Percentiles rank a stretch among this genome's conserved stretches.
phyloP scores from a whole-genome alignment of 2,888 invertebrate species.

The Cantharis rustica region DNA sequence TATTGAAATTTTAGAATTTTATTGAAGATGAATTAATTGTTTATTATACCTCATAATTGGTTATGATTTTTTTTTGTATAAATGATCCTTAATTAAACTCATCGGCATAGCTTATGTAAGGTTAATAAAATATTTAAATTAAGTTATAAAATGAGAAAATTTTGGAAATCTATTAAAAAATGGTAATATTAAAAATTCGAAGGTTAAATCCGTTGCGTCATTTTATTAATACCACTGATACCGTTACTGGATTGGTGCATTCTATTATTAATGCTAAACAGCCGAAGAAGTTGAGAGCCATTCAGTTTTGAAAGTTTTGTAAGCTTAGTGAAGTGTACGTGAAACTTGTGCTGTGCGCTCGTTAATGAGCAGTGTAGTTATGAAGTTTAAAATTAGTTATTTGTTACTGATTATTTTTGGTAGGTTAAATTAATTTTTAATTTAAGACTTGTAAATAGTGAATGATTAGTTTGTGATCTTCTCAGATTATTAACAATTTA shows the following conservation, averaged over 20 bases:
- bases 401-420: constrained; percentile 31
- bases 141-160: neutral
- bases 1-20: neutral
- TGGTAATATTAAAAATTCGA: constrained; percentile 1
- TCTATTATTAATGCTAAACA: constrained; percentile 7
- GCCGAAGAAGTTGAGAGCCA: constrained; percentile 23
- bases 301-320: constrained; percentile 33
- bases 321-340: constrained; percentile 19
- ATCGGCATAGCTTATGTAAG: neutral
- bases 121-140: neutral
- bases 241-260: constrained; percentile 36
- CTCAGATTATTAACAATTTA: neutral
- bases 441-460: neutral
- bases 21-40: neutral
- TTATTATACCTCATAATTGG: no score
- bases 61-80: no score
- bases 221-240: constrained; percentile 25
- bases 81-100: no score
- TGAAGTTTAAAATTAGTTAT: constrained; percentile 30
- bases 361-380: constrained; percentile 22
- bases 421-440: constrained; percentile 22
- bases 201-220: constrained; percentile 25
- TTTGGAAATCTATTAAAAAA: neutral
- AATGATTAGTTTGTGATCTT: neutral
- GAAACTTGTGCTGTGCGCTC: constrained; percentile 12